Base-by-base conservation (phyloP, 1,140 invertebrate species). In the Portunus trituberculatus region DNA sequence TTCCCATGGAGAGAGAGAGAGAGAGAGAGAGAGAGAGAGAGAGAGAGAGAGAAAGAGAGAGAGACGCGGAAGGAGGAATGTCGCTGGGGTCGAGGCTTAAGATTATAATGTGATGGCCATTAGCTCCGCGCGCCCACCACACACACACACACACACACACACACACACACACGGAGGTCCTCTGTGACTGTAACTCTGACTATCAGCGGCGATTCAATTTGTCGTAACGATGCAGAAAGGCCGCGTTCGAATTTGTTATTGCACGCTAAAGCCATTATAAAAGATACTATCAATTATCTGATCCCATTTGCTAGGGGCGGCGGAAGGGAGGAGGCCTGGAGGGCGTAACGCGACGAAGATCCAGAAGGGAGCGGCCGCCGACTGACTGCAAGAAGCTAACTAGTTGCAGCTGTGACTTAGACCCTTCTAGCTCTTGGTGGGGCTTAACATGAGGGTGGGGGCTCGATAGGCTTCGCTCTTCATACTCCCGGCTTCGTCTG, bases 251-350 rank as follows among this genome's bases (percentile, higher is more conserved):
- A 95, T 95, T 95, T 95, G 94, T 95, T 95, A 95, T 95, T 95
- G 94, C 94, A 95, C 90, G 94, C 90, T 92, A 92, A 95, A 52
- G 94, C 91, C 94, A 92, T 95, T 95, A 95, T 91, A 95, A 95
- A 95, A 95, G 94, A 95, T 95, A 95, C 94, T 67, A 95, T 95
- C 94, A 95, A 95, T 95, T 95, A 95, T 95, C 94, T 92, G 89
- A 95, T 95, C 94, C 92, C 94, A 83, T 92, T 92, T 87, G 94
- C 45, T 29, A 87, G 32, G 67, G 39, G 94, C 48, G 25, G 25
- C 29, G 48, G n/a, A n/a, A 28, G 12, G 82, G 48, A 3, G 20
- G 48, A 3, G 20, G 76, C 10, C 29, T 31, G 16, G 87, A 86
- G 87, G 83, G 94, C 29, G 52, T 59, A 59, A 59, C 52, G 16